These are phyloP conservation scores for Conus betulinus DNA, from an alignment of 1,140 invertebrate species.

Conservation along the genomic window DNA sequence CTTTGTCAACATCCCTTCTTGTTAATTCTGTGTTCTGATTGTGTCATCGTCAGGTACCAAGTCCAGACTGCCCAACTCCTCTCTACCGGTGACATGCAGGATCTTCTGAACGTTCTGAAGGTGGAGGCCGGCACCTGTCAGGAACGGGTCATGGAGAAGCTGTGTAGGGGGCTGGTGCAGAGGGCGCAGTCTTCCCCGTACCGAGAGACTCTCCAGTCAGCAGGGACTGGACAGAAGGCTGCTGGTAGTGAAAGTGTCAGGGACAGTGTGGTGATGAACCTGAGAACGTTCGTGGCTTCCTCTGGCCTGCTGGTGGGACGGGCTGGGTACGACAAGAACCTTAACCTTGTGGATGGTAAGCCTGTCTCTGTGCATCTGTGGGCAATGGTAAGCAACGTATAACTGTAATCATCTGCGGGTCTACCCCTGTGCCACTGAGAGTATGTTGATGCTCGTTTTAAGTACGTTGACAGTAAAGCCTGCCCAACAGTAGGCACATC, in stretches of 20 bases:
- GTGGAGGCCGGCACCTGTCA: not conserved
- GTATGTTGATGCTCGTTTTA: too few species aligned
- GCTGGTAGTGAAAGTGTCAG: not conserved
- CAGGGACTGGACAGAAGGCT: not conserved
- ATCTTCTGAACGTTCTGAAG: not conserved
- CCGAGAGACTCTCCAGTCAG: not conserved
- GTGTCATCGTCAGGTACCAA: not conserved
- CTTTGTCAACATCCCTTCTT: too few species aligned
- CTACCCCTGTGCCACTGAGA: too few species aligned
- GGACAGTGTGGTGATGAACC: not conserved
- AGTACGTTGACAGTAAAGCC: too few species aligned
- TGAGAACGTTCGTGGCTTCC: not conserved
- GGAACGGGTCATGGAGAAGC: not conserved
- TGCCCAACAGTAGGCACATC: too few species aligned
- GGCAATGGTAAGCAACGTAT: too few species aligned
- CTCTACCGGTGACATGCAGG: not conserved
- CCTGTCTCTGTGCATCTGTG: too few species aligned
- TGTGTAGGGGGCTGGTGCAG: not conserved
- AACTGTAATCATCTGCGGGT: too few species aligned
- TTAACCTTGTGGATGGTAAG: conserved; percentile 13
- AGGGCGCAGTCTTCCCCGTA: not conserved
- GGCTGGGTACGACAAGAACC: conserved; percentile 5
- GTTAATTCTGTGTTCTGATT: too few species aligned
- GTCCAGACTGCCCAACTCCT: not conserved
- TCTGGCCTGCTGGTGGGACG: not conserved